Evolutionary conservation across 2,888 invertebrate genomes (phyloP).

Genomic region (Ichneumoninae sp.): DNA sequence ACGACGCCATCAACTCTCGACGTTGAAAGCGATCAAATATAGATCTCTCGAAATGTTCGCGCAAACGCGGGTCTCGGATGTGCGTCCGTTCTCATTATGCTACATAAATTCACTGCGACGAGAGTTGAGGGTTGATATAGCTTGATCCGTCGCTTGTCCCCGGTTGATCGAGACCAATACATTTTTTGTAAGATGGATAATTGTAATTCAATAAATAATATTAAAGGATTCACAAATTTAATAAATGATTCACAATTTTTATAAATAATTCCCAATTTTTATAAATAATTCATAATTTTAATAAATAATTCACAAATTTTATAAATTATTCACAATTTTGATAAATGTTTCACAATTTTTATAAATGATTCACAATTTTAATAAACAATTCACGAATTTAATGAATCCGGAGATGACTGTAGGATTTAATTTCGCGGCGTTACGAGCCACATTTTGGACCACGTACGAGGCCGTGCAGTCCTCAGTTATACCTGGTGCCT

Average conservation of each 20-base stretch:
- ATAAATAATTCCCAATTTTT: background rate
- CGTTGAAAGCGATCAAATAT: constrained; percentile 80
- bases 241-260: background rate
- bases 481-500: constrained; percentile 66
- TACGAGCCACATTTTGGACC: constrained; percentile 52
- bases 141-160: background rate
- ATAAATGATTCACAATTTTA: background rate
- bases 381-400: constrained; percentile 4
- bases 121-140: background rate
- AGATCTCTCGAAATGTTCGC: constrained; percentile 73
- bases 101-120: constrained; percentile 7
- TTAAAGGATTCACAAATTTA: background rate
- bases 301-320: background rate
- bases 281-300: background rate
- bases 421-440: constrained; percentile 42
- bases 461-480: constrained; percentile 15
- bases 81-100: constrained; percentile 35
- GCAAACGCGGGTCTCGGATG: constrained; percentile 54
- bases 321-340: background rate
- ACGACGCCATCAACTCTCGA: constrained; percentile 76
- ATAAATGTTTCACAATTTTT: background rate
- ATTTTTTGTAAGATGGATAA: background rate
- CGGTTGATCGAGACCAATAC: background rate
- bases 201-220: background rate
- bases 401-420: background rate